Percentiles rank a stretch among this genome's conserved stretches.
These are phyloP conservation scores for Strongylocentrotus purpuratus DNA, from an alignment of 35 echinoderm and acorn worm species.

Conservation along the genomic window DNA sequence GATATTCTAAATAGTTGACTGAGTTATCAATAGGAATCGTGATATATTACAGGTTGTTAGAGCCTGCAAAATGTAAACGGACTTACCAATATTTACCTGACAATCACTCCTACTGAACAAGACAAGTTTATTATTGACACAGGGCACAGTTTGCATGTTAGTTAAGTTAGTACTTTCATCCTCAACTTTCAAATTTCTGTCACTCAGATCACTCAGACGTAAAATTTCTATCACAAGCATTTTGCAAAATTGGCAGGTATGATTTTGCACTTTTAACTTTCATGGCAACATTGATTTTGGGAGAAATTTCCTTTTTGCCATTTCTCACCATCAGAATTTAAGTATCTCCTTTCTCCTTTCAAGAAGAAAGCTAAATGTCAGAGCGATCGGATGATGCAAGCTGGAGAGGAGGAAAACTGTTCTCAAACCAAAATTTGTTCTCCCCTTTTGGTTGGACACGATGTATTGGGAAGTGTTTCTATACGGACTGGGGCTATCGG, in stretches of 20 bases:
- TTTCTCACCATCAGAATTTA: neutral
- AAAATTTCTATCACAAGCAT: no score
- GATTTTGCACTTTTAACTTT: neutral
- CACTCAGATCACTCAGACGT: no score
- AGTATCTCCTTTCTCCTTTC: neutral
- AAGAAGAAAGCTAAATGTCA: neutral
- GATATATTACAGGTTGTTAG: no score
- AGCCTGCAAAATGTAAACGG: no score
- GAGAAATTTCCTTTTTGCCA: neutral
- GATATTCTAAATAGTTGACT: no score
- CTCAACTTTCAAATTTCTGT: no score
- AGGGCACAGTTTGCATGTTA: no score
- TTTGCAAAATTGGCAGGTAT: neutral
- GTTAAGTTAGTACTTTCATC: no score
- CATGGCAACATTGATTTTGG: neutral
- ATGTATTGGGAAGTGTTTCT: neutral
- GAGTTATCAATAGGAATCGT: no score
- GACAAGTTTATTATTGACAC: no score
- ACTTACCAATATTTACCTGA: no score
- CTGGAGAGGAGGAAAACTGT: neutral
- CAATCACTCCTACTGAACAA: no score
- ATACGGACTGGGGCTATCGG: neutral
- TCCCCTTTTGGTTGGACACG: neutral
- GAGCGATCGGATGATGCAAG: neutral
- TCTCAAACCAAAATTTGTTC: neutral